Conservation (phyloP, 1,140 invertebrate genomes). For the Batillaria attramentaria region DNA sequence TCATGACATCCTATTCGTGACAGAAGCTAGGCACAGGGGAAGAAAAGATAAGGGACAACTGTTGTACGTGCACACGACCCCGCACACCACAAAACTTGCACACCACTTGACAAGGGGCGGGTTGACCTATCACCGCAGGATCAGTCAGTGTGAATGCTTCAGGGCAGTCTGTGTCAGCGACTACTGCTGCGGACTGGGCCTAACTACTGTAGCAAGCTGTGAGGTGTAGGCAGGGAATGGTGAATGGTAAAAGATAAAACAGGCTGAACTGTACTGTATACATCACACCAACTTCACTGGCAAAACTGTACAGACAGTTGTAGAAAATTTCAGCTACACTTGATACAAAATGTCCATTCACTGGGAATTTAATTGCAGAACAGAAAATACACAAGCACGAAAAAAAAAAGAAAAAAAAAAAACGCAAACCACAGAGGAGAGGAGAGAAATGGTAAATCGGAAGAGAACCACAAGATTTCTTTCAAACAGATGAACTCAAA, state of each 20-base stretch:
- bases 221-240: neutral
- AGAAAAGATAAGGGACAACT: neutral
- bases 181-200: neutral
- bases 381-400: neutral
- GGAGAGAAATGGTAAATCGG: neutral
- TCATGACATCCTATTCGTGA: conserved; percentile 17
- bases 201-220: neutral
- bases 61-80: neutral
- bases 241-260: neutral
- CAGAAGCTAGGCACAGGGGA: conserved; percentile 3
- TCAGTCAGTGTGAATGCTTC: neutral
- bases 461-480: neutral
- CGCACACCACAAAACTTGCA: neutral
- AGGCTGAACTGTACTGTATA: neutral
- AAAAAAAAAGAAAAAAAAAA: conserved; percentile 6
- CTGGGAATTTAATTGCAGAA: too few species aligned
- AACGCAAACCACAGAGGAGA: conserved; percentile 1
- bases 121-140: neutral
- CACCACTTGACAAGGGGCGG: neutral
- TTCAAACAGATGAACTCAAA: too few species aligned
- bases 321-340: too few species aligned
- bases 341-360: too few species aligned
- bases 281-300: neutral
- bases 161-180: neutral
- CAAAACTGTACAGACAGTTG: neutral